Conservation (phyloP, 1,140 invertebrate genomes). For the Holotrichia oblita region DNA sequence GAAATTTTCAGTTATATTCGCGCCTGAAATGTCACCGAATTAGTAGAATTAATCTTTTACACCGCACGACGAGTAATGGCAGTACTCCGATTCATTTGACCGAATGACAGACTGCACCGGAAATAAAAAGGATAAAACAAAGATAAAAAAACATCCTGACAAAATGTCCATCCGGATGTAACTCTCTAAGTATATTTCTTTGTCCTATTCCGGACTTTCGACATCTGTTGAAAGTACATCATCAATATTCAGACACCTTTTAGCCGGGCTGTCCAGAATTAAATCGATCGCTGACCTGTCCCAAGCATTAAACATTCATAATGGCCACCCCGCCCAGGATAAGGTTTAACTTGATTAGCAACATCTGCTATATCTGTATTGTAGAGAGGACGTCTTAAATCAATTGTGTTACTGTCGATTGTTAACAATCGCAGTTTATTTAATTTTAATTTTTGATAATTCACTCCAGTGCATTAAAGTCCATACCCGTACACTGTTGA, state of each 20-base stretch:
- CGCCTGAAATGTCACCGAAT: too few species aligned
- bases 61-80: too few species aligned
- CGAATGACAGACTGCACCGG: not conserved
- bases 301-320: conserved; percentile 44
- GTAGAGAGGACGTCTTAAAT: not conserved
- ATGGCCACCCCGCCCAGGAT: conserved; percentile 3
- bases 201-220: not conserved
- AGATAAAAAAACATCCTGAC: not conserved
- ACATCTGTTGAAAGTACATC: conserved; percentile 35
- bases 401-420: too few species aligned
- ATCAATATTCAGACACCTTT: conserved; percentile 36
- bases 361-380: conserved; percentile 23
- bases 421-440: too few species aligned
- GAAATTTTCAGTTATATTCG: too few species aligned
- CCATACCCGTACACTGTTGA: too few species aligned
- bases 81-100: too few species aligned
- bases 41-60: too few species aligned
- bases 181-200: not conserved
- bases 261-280: conserved; percentile 9
- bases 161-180: not conserved
- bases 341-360: conserved; percentile 42
- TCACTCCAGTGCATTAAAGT: too few species aligned
- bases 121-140: not conserved
- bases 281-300: conserved; percentile 28
- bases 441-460: too few species aligned